A percentile compares a stretch with the other conserved stretches of the same genome.
phyloP scores from a whole-genome alignment of 2,113 vertebrate genomes.

The Scophthalmus maximus region DNA sequence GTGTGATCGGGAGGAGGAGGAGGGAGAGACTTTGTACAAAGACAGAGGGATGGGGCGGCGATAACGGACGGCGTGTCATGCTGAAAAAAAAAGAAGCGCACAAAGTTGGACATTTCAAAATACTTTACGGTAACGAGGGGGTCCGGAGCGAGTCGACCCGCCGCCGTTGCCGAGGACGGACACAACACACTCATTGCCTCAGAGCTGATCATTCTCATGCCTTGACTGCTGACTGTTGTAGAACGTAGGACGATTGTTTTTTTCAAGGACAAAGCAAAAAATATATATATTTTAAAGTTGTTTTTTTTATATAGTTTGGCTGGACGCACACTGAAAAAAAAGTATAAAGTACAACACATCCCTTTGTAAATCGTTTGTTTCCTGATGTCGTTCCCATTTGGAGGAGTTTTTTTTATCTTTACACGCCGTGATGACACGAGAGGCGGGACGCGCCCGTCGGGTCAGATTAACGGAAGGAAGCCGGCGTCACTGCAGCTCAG shows the following conservation, averaged over 20 bases:
- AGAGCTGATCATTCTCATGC: constrained; percentile 52
- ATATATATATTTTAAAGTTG: not conserved
- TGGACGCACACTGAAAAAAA: constrained; percentile 32
- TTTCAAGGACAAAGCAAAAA: not conserved
- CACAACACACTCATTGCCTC: constrained; percentile 54
- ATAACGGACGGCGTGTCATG: constrained; percentile 3
- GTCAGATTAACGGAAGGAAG: constrained; percentile 31
- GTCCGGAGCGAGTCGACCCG: constrained; percentile 14
- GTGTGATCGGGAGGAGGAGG: not conserved
- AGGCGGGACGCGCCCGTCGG: not conserved
- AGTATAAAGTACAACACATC: too few relatives aligned
- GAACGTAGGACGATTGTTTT: constrained; percentile 16
- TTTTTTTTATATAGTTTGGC: not conserved
- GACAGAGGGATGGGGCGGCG: constrained; percentile 2
- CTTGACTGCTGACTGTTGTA: constrained; percentile 74
- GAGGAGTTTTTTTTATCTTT: not conserved
- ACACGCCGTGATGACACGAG: not conserved
- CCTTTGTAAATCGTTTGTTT: not conserved
- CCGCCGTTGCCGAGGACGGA: not conserved
- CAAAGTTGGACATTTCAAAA: constrained; percentile 46
- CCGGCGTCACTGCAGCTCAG: constrained; percentile 40
- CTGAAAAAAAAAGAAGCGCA: constrained; percentile 32
- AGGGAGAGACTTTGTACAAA: constrained; percentile 36
- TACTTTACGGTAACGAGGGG: constrained; percentile 5
- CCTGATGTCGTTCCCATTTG: not conserved